Evolutionary conservation across 2,888 invertebrate genomes (phyloP), one percentile per base, ranked within the genome.

Genomic region (Erebia epiphron): DNA sequence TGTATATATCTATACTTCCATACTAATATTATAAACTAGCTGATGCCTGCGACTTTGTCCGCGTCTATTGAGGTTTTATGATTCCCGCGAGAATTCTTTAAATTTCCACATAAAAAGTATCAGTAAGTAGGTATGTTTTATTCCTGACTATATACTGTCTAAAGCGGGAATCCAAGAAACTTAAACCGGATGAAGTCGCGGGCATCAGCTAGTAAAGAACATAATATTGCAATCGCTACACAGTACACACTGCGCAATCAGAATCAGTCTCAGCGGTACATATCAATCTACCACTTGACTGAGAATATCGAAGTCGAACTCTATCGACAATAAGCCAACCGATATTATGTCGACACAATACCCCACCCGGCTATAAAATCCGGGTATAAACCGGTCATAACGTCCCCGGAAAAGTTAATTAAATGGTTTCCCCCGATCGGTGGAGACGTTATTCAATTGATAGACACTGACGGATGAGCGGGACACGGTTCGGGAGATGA

Each of bases 311-410:
- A 41, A 68, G 66, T 64, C 46, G 67, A 41, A 69, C 66, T 69
- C 69, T 46, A 67, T 74, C 80, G 79, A 85, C 86, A 88, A 89
- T 90, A 89, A 89, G 86, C 83, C 86, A 79, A 79, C 85, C 86
- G 85, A 90, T 90, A 90, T 90, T 90, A 87, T 87, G 83, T 84
- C 85, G 80, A 82, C 83, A 90, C 90, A 91, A 90, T 89, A 81
- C 80, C 78, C 62, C 21, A 49, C 62, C 79, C 79, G 83, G 80
- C 82, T 80, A 85, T 88, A 86, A 88, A 87, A 86, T 83, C 82
- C 82, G 82, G 81, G 80, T 83, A 84, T 86, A 86, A 89, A 85
- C 85, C 84, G 83, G 82, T 84, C 84, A 86, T 87, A 87, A 87
- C 86, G 82, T 62, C 84, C 73, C 81, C 81, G 80, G 81, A 77